These are phyloP conservation scores for Cacatua alba DNA, from an alignment of 2,113 vertebrate genomes.

Conservation along the genomic window DNA sequence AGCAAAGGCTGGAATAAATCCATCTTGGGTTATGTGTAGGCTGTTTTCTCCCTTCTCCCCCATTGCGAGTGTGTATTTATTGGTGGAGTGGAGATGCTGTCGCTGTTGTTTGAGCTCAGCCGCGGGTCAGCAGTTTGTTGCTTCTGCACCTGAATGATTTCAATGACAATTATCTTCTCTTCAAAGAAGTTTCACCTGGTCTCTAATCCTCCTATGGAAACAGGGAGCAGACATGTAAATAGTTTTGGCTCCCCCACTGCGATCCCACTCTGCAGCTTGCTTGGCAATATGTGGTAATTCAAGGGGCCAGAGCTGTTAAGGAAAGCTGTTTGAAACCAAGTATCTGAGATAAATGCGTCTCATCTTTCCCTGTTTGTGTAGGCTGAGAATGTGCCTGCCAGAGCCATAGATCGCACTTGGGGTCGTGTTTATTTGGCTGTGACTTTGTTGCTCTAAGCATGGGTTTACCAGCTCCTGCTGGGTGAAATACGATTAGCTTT, in stretches of 20 bases:
- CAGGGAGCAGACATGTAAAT: neutral
- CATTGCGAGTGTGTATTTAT: neutral
- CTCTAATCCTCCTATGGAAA: neutral
- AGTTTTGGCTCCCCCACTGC: neutral
- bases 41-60: neutral
- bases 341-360: neutral
- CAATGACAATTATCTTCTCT: neutral
- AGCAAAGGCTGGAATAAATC: constrained; percentile 55
- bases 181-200: neutral
- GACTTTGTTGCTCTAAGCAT: neutral
- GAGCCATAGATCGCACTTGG: neutral
- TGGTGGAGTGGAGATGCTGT: neutral
- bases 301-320: neutral
- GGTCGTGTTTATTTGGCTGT: constrained; percentile 9
- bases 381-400: neutral
- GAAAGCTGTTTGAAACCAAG: neutral
- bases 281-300: neutral
- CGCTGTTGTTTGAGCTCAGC: neutral
- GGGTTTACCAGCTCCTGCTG: neutral
- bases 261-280: neutral
- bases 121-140: neutral
- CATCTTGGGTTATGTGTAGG: neutral
- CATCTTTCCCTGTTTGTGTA: neutral
- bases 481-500: neutral
- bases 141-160: neutral